Conservation (phyloP, 2,113 vertebrate species). For the Phrynocephalus versicolor region DNA sequence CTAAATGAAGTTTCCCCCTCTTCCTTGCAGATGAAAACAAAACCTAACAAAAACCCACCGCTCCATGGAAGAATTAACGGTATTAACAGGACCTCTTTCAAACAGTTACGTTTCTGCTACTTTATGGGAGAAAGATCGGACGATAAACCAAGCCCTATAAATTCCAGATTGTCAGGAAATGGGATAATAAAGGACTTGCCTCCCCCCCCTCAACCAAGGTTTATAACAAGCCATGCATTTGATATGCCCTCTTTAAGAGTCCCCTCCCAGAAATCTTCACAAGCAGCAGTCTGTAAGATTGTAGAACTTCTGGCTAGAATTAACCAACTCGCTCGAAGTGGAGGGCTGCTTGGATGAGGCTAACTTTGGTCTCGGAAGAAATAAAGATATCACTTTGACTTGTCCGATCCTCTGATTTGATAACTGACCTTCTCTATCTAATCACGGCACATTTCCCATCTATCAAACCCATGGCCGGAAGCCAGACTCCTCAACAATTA, state of each 20-base stretch:
- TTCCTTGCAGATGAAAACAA: background rate
- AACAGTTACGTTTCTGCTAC: background rate
- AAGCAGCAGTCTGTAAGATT: conserved; percentile 23
- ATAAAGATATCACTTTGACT: conserved; percentile 41
- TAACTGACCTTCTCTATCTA: conserved; percentile 35
- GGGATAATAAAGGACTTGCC: conserved; percentile 41
- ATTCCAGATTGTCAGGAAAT: conserved; percentile 55
- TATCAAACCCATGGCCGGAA: conserved; percentile 4
- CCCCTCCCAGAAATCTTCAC: conserved; percentile 35
- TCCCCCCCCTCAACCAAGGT: conserved; percentile 8
- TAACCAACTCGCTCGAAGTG: conserved; percentile 35
- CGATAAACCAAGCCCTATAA: conserved; percentile 32
- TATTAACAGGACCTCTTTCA: conserved; percentile 22
- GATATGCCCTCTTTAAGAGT: background rate
- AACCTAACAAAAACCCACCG: background rate
- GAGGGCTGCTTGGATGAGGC: conserved; percentile 48
- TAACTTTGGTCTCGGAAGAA: conserved; percentile 40
- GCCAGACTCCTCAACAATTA: background rate
- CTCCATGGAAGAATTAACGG: background rate
- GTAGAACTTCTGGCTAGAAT: conserved; percentile 33
- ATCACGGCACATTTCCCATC: conserved; percentile 53
- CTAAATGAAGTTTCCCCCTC: background rate
- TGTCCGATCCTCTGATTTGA: conserved; percentile 44
- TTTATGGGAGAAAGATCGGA: conserved; percentile 1
- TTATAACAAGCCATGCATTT: conserved; percentile 38